Evolutionary conservation across 2,113 vertebrate genomes (phyloP), one percentile per base, ranked within the genome.

Genomic region (Mobula birostris): DNA sequence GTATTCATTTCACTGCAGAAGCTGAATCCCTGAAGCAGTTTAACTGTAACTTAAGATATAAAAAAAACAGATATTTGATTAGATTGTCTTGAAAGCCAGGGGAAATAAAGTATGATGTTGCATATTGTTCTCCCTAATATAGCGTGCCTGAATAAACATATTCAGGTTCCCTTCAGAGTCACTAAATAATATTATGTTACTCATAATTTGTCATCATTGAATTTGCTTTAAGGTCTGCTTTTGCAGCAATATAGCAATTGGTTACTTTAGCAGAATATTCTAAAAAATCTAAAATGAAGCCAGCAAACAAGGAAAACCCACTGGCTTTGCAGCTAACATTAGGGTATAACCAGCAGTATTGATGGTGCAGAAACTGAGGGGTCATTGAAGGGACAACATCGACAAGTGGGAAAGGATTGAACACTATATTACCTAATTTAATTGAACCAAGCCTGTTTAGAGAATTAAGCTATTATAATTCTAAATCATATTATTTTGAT

Each of bases 41-140:
- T 93, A 72, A 56, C 15, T 56, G 68, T 74, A 74, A 76, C 36
- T 76, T 93, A 72, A 36, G 70, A 93, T 48, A 72, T 27, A 48
- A 29, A 14, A 14, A 29, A 27, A 93, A 56, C 17, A 74, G 66
- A 72, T 76, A 74, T 93, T 93, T 74, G 91, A 93, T 93, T 93
- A 72, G 27, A 63, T 90, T 72, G 32, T 27, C 48, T 92, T 76
- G 36, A 76, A 76, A 56, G 70, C 70, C 91, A 40, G 7, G 70
- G 90, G 70, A 74, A 93, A 48, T 40, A 76, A 56, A 76, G 72
- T 74, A 74, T 27, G 70, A 29, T 48, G 90, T 72, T 74, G 90
- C 40, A 48, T 48, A 48, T 32, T 93, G 68, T 93, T 19, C 48
- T 48, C 27, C 21, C 36, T 29, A 76, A 76, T 14, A 24, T 17